These are phyloP conservation scores for Perognathus longimembris DNA, from an alignment of 2,113 vertebrate species.

Conservation along the genomic window DNA sequence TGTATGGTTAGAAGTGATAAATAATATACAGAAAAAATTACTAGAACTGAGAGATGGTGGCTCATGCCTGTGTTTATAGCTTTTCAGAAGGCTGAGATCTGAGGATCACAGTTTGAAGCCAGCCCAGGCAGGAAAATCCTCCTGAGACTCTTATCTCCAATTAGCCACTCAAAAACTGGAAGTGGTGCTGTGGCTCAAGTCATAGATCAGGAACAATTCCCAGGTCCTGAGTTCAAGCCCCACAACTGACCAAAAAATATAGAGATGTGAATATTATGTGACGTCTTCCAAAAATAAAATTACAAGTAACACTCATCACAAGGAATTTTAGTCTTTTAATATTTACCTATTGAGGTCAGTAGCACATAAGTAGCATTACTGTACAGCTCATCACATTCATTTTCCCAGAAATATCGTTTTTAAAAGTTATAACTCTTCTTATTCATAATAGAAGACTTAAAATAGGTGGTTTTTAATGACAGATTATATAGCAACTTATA, in stretches of 20 bases:
- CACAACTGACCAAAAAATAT: too few relatives aligned
- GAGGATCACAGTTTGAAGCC: too few relatives aligned
- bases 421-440: slow-evolving; percentile 50
- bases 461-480: slow-evolving; percentile 51
- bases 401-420: slow-evolving; percentile 67
- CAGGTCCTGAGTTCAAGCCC: too few relatives aligned
- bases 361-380: slow-evolving; percentile 34
- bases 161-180: too few relatives aligned
- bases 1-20: neutral
- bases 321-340: neutral
- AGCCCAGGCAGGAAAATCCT: too few relatives aligned
- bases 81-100: too few relatives aligned
- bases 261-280: neutral
- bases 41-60: neutral
- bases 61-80: too few relatives aligned
- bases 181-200: too few relatives aligned
- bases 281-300: slow-evolving; percentile 11
- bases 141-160: too few relatives aligned
- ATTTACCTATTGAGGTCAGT: slow-evolving; percentile 21
- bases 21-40: neutral
- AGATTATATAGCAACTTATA: slow-evolving; percentile 24
- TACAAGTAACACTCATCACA: neutral
- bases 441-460: slow-evolving; percentile 61
- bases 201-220: too few relatives aligned
- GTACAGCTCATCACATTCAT: slow-evolving; percentile 37